Evolutionary conservation across 2,888 invertebrate genomes (phyloP), one percentile per base, ranked within the genome.

Genomic region (Mallateleia sp.): DNA sequence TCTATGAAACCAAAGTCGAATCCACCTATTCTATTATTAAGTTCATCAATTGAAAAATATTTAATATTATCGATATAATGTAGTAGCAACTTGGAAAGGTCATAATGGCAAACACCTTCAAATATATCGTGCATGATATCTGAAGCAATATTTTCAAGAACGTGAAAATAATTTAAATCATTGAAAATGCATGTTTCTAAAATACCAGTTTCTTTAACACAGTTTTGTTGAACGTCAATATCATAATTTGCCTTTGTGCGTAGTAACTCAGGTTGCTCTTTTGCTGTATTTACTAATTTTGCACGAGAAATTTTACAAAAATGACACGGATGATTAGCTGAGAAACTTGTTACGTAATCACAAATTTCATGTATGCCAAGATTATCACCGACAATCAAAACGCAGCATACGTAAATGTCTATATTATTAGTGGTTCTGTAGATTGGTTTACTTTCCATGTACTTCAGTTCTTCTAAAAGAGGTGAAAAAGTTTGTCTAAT

Each of bases 41-140:
- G 47, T 18, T 78, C 75, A 15, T 34, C 11, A 0, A 88, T 3
- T 8, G 81, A 47, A 52, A 85, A 85, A 6, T 60, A n/a, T 62
- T 82, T 71, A 1, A 64, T 11, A 14, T 50, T 15, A 15, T 78
- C 20, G 38, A 81, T 78, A 32, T 78, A 88, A 64, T 88, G 52
- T 9, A 69, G 14, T n/a, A 84, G 34, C 22, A 85, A 52, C 34
- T 32, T 50, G 3, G 56, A 56, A 14, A 84, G n/a, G n/a, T 71
- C 83, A 34, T 64, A 60, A 7, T 67, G 80, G 22, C 83, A 75
- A 1, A 80, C 66, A 9, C 87, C 80, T 45, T 87, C 84, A 7
- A 71, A 60, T 34, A 87, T 5, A 25, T 87, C 80, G 20, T 87
- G 87, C 87, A 87, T 87, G 3, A 83, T 75, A 58, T 87, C 80